Evolutionary conservation across 2,797 vertebrate species (phyloP), one percentile per base, ranked within the genome.

Genomic region (Harpagifer antarcticus): DNA sequence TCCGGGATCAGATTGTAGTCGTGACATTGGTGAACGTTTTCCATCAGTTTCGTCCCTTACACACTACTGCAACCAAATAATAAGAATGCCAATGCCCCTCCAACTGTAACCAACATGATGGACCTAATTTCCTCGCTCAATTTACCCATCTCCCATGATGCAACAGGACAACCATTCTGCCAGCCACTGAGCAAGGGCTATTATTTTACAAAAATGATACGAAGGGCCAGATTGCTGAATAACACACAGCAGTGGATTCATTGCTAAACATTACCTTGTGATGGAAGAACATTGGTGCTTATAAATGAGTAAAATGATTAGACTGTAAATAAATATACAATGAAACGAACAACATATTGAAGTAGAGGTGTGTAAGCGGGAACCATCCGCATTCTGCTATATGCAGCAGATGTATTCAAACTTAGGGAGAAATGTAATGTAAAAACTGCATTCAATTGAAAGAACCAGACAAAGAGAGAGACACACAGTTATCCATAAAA

Each of bases 51-150:
- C 80, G 33, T 74, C 44, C 59, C 49, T 66, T 71, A 31, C 74
- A 15, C 58, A 60, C 33, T 44, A 16, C 20, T 67, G 73, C n/a
- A 76, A 49, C 50, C 68, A 60, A 74, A 86, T 88, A 87, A 91
- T 87, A 77, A 71, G 88, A 81, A 53, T 87, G 83, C 82, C 83
- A 45, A 42, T 73, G 89, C 82, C 85, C 80, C 69, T 83, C 79
- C 82, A 77, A 60, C 89, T 89, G 88, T 82, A 86, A 79, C 89
- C 74, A 48, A 78, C 71, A 68, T 60, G 81, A 90, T 82, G 55
- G 83, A 76, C 68, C 74, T 85, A 75, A 82, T 90, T 87, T 88
- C 54, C 71, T 56, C 12, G 3, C 57, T 77, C 44, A 19, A 67
- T 79, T 68, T 70, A 57, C 64, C 58, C 47, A 54, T 79, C 74